Evolutionary conservation across 2,888 invertebrate genomes (phyloP).

Genomic region (Eupithecia subfuscata): DNA sequence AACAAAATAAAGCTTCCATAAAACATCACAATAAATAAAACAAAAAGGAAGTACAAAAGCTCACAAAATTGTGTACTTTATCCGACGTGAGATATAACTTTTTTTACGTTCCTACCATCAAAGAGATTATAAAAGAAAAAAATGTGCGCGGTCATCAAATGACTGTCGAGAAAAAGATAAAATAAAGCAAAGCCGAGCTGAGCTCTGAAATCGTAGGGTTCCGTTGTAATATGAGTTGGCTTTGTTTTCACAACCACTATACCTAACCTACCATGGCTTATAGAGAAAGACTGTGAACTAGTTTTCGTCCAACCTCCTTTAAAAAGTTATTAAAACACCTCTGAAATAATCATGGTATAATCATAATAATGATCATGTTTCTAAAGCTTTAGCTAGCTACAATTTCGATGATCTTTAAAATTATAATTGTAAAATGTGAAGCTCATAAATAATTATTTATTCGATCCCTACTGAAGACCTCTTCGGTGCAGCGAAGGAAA

Average conservation of each 20-base stretch:
- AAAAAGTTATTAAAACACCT: no score
- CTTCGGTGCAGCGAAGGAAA: background rate
- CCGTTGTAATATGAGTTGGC: constrained; percentile 7
- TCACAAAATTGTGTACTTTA: constrained; percentile 40
- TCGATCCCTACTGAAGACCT: background rate
- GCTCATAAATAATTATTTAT: background rate
- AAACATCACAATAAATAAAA: constrained; percentile 28
- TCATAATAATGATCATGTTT: no score
- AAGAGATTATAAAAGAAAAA: constrained; percentile 57
- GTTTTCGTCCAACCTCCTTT: no score
- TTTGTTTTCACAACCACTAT: background rate
- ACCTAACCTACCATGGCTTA: no score
- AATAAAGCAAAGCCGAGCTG: constrained; percentile 36
- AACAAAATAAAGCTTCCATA: constrained; percentile 6
- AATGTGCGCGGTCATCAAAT: constrained; percentile 55
- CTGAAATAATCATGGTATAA: no score
- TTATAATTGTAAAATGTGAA: no score
- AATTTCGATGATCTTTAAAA: background rate
- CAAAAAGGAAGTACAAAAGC: constrained; percentile 35
- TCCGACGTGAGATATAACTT: constrained; percentile 46
- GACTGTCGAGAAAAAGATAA: constrained; percentile 49
- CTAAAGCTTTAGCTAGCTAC: no score
- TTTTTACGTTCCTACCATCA: constrained; percentile 55
- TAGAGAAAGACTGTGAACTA: background rate
- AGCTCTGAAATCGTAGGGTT: constrained; percentile 11